Base-by-base conservation (phyloP, 2,888 invertebrate genomes). In the Drepanosiphum platanoidis region DNA sequence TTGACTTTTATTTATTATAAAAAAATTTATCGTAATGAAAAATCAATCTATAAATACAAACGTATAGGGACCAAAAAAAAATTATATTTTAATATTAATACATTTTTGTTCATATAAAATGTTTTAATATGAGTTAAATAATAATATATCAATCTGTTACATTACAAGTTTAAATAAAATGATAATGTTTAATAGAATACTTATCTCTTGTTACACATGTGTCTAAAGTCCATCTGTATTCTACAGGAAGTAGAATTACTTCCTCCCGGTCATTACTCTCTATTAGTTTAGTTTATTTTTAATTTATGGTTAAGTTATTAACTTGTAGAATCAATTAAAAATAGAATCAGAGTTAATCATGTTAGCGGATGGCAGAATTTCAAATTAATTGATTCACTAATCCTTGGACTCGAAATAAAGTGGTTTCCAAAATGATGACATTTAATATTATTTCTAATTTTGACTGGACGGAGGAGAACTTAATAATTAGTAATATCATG, bases 211-310 rank as follows among this genome's bases (percentile, higher is more conserved):
- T 32, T 22, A 79, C 39, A 72, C 34, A 82, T 72, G 11, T 64
- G 58, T 39, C 11, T 66, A n/a, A n/a, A 18, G n/a, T 36, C 71
- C 71, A 82, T 72, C 72, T 81, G 22, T 71, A 80, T 72, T 72
- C 42, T 81, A 39, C 39, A 68, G 78, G 78, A 81, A 81, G 22
- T 81, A 71, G 71, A 71, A 13, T 15, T 58, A 83, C 75, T 75
- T 83, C 66, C 83, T 83, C 30, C 74, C 18, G 52, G 46, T 34
- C 75, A 61, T 66, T 61, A 46, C 27, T 42, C 82, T 42, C 15
- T 34, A 46, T 58, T 61, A 46, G 34, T 75, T n/a, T 2, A 22
- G 58, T 13, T 58, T 36, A 27, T 75, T 58, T n/a, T 34, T 27
- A 32, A 46, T 42, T 64, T 46, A 75, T 75, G n/a, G n/a, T 75